Evolutionary conservation across 1,140 invertebrate species (phyloP).

Genomic region (Tetraneura akinire): DNA sequence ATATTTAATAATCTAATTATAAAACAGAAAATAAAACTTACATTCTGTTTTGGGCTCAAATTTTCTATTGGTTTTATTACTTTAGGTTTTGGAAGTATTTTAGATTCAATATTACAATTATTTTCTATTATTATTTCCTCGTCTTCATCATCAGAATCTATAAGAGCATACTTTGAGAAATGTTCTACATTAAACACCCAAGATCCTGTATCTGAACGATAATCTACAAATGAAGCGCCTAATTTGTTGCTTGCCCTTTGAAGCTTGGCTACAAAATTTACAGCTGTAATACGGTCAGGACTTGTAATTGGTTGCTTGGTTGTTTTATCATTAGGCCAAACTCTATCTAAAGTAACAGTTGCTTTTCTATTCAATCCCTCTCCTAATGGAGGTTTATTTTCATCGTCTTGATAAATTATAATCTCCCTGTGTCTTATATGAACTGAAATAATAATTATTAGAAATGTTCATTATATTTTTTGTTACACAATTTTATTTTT

Average conservation of each 20-base stretch:
- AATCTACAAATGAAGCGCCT: constrained; percentile 89
- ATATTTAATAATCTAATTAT: background rate
- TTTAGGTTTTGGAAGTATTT: constrained; percentile 57
- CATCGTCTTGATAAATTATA: constrained; percentile 65
- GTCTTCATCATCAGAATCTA: constrained; percentile 86
- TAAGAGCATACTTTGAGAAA: constrained; percentile 94
- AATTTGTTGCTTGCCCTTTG: constrained; percentile 82
- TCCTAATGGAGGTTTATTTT: constrained; percentile 75
- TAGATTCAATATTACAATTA: constrained; percentile 57
- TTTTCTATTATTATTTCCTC: background rate
- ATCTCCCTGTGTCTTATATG: constrained; percentile 78
- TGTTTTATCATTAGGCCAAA: constrained; percentile 92
- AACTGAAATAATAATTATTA: constrained; percentile 59
- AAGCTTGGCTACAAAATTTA: constrained; percentile 88
- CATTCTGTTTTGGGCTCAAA: constrained; percentile 20
- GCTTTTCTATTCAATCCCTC: constrained; percentile 88
- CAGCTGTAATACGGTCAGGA: constrained; percentile 71
- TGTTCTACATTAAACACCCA: constrained; percentile 95
- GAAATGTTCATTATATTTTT: background rate
- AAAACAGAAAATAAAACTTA: background rate
- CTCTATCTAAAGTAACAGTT: constrained; percentile 88
- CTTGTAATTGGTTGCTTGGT: constrained; percentile 79
- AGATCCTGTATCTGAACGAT: constrained; percentile 90
- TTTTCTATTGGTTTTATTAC: constrained; percentile 17
- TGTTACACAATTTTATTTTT: background rate